These are phyloP conservation scores for Neodon shergylaensis DNA, from an alignment of 2,113 vertebrate species.

Conservation along the genomic window DNA sequence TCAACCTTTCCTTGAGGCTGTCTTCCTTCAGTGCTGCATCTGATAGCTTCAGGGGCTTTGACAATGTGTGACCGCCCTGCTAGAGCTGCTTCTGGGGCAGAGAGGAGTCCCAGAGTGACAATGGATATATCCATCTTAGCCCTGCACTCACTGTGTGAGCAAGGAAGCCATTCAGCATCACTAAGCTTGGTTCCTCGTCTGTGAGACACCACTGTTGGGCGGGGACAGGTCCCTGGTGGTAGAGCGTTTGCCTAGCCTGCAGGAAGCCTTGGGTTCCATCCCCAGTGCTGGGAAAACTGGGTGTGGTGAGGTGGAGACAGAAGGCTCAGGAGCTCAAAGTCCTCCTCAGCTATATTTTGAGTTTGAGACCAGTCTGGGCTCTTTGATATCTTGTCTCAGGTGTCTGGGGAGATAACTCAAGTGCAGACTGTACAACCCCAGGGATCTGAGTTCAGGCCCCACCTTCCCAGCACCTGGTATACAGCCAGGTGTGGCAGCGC, in stretches of 20 bases:
- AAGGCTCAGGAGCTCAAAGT: background rate
- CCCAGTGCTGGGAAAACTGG: background rate
- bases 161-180: background rate
- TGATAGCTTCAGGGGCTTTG: background rate
- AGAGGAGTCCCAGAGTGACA: background rate
- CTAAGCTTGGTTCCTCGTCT: background rate
- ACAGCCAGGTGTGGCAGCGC: background rate
- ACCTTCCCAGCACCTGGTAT: background rate
- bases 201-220: no score
- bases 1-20: background rate
- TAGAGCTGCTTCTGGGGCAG: background rate
- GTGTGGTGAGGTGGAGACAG: no score
- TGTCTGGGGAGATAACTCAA: background rate
- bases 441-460: background rate
- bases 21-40: background rate
- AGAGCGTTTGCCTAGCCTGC: background rate
- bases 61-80: background rate
- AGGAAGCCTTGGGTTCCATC: background rate
- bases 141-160: background rate
- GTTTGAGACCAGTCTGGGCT: background rate
- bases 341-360: background rate
- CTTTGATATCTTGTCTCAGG: background rate
- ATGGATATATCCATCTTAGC: background rate
- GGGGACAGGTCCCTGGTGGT: rapidly evolving
- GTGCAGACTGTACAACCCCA: no score